These are phyloP conservation scores for Diorhabda elongata DNA, from an alignment of 1,140 invertebrate species.

Conservation along the genomic window DNA sequence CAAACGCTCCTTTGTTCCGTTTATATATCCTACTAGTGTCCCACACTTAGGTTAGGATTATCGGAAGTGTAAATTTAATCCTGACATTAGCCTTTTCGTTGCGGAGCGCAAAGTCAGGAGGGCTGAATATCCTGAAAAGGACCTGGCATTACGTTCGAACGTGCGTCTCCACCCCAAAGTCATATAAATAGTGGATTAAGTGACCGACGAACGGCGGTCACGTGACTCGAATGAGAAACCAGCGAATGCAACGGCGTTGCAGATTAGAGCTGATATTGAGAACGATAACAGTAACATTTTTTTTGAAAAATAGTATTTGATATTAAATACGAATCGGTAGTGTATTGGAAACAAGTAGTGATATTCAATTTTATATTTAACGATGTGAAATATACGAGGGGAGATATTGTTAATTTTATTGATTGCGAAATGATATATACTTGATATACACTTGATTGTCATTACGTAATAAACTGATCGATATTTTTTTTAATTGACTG, in stretches of 20 bases:
- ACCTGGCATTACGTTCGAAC: conserved; percentile 20
- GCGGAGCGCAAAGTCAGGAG: conserved; percentile 20
- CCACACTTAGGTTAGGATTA: conserved; percentile 16
- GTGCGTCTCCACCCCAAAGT: conserved; percentile 38
- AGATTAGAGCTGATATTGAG: conserved; percentile 2
- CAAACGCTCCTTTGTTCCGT: not conserved
- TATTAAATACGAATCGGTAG: too few relatives aligned
- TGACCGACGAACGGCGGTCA: conserved; percentile 45
- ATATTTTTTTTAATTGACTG: too few relatives aligned
- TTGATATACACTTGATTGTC: too few relatives aligned
- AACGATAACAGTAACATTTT: not conserved
- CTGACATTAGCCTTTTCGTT: conserved; percentile 31
- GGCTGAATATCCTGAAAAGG: conserved; percentile 1
- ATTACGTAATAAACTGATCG: too few relatives aligned
- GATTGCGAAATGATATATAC: too few relatives aligned
- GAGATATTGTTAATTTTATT: too few relatives aligned
- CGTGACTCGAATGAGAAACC: conserved; percentile 32
- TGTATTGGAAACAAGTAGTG: too few relatives aligned
- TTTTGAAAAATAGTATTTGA: too few relatives aligned
- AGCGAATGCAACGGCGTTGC: conserved; percentile 6
- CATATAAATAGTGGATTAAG: conserved; percentile 50
- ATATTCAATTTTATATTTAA: too few relatives aligned
- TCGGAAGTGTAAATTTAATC: conserved; percentile 35
- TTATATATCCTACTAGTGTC: conserved; percentile 3
- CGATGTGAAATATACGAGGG: too few relatives aligned